phyloP scores from a whole-genome alignment of 2,797 vertebrate species.

The Parauchenoglanis punctatus region DNA sequence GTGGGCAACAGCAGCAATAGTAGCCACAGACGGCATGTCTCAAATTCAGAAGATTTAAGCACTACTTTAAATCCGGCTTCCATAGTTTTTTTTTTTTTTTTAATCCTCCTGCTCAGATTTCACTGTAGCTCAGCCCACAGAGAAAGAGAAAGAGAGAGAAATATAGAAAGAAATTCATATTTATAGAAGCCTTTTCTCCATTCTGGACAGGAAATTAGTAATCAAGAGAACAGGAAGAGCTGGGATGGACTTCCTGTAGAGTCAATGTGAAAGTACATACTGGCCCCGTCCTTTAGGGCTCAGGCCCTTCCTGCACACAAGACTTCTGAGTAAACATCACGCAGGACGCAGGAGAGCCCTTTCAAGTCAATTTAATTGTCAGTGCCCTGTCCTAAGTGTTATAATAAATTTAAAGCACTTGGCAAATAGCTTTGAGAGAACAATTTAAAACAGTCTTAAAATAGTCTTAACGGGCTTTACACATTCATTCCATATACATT shows the following conservation, averaged over 20 bases:
- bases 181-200: slow-evolving; percentile 67
- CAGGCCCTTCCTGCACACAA: slow-evolving; percentile 51
- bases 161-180: slow-evolving; percentile 33
- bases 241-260: slow-evolving; percentile 78
- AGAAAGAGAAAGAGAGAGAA: neutral
- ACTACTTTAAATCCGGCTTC: slow-evolving; percentile 16
- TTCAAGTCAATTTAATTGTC: neutral
- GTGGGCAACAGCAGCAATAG: slow-evolving; percentile 26
- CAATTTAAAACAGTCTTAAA: neutral
- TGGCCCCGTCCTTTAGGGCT: slow-evolving; percentile 57
- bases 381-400: neutral
- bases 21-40: slow-evolving; percentile 9
- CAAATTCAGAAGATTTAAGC: slow-evolving; percentile 24
- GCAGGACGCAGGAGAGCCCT: slow-evolving; percentile 26
- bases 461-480: neutral
- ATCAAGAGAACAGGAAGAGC: slow-evolving; percentile 80
- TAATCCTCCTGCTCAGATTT: slow-evolving; percentile 18
- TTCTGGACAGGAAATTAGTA: slow-evolving; percentile 81
- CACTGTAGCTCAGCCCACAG: slow-evolving; percentile 3
- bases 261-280: slow-evolving; percentile 72
- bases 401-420: neutral
- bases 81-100: neutral
- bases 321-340: slow-evolving; percentile 50
- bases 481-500: neutral
- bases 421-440: neutral